Conservation (phyloP, 92 coral and sea anemone species). For the Porites evermanni region DNA sequence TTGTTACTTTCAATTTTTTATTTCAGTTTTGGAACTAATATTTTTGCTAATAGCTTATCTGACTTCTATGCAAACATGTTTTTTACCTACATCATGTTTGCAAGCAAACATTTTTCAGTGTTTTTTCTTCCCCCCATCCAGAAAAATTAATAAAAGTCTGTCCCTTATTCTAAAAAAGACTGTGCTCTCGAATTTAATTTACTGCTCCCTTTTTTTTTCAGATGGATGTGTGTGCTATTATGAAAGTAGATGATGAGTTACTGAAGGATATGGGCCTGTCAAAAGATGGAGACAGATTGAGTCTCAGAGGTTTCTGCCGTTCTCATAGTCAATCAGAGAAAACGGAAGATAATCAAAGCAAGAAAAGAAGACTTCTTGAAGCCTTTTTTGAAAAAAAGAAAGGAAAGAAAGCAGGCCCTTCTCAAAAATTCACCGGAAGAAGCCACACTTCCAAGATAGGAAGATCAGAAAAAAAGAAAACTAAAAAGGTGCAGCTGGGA, state of each 20-base stretch:
- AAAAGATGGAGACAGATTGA: conserved; percentile 63
- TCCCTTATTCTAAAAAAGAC: too few species aligned
- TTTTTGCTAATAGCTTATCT: too few species aligned
- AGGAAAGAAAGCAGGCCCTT: conserved; percentile 3
- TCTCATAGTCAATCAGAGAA: neutral
- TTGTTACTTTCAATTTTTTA: neutral
- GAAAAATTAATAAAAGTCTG: too few species aligned
- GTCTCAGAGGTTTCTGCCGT: conserved; percentile 50
- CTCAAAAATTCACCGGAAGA: neutral
- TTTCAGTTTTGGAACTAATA: neutral
- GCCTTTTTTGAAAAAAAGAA: conserved; percentile 34
- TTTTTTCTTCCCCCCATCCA: too few species aligned
- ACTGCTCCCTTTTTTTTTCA: neutral
- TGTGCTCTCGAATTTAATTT: too few species aligned
- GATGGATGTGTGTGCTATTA: conserved; percentile 64
- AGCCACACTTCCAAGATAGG: neutral
- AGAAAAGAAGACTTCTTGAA: conserved; percentile 39
- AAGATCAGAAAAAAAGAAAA: conserved; percentile 26
- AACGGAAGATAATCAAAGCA: neutral
- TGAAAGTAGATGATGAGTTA: conserved; percentile 52
- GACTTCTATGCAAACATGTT: neutral
- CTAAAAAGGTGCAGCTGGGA: conserved; percentile 43
- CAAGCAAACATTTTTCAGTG: neutral
- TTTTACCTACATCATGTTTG: neutral
- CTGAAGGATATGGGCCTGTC: conserved; percentile 49